Conservation (phyloP, 1,140 invertebrate genomes). For the Pissodes strobi region DNA sequence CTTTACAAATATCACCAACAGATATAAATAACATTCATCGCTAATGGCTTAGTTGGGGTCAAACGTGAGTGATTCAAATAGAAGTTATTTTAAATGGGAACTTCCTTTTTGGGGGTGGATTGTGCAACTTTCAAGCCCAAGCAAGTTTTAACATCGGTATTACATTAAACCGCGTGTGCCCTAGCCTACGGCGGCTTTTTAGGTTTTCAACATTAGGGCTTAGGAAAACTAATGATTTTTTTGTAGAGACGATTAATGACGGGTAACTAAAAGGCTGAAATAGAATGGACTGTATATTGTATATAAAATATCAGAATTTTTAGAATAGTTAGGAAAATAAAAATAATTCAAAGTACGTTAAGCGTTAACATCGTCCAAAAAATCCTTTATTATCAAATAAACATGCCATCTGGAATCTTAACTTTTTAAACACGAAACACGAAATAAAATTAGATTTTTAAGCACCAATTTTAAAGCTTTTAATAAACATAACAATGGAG, state of each 20-base stretch:
- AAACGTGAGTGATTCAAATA: slow-evolving; percentile 19
- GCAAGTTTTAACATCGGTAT: slow-evolving; percentile 23
- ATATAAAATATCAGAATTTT: too few relatives aligned
- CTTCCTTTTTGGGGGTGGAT: slow-evolving; percentile 11
- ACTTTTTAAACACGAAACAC: too few relatives aligned
- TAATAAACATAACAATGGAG: background rate
- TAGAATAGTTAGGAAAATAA: too few relatives aligned
- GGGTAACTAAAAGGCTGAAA: slow-evolving; percentile 7
- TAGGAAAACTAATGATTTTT: slow-evolving; percentile 14
- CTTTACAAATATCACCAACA: slow-evolving; percentile 17
- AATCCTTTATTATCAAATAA: too few relatives aligned
- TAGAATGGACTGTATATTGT: too few relatives aligned
- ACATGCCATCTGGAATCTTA: too few relatives aligned
- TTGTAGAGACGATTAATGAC: background rate
- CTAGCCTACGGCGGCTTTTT: slow-evolving; percentile 1
- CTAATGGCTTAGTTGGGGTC: slow-evolving; percentile 15
- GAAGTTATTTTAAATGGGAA: slow-evolving; percentile 5
- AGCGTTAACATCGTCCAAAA: too few relatives aligned
- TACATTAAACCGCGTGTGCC: slow-evolving; percentile 17
- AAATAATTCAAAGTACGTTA: too few relatives aligned
- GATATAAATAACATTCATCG: slow-evolving; percentile 22
- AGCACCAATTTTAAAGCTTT: too few relatives aligned
- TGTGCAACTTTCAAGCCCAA: slow-evolving; percentile 8
- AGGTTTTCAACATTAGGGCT: slow-evolving; percentile 4
- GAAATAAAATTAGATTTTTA: too few relatives aligned